Conservation (phyloP, 2,888 invertebrate species). For the Cryptus armator region DNA sequence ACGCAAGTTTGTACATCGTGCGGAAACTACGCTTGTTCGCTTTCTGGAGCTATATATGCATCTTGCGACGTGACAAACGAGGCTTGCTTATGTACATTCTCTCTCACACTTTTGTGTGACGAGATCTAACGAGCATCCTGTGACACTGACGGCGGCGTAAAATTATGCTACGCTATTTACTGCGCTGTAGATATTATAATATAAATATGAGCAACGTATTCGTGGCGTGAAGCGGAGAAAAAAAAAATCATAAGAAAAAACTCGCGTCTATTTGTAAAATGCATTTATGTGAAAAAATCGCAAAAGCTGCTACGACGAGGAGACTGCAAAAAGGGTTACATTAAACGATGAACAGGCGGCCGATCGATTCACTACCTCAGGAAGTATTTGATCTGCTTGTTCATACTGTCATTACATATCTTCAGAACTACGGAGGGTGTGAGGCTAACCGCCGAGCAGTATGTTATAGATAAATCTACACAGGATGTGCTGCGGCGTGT, state of each 20-base stretch:
- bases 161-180: constrained; percentile 18
- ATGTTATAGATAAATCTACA: constrained; percentile 8
- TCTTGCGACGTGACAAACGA: constrained; percentile 45
- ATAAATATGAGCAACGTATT: not conserved
- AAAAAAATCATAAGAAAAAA: not conserved
- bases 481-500: not conserved
- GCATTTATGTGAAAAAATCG: not conserved
- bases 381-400: not conserved
- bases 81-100: constrained; percentile 31
- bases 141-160: constrained; percentile 35
- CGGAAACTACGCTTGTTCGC: constrained; percentile 22
- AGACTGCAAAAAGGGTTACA: not conserved
- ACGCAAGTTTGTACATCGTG: constrained; percentile 12
- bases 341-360: not conserved
- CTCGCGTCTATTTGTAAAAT: not conserved
- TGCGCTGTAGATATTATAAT: not conserved
- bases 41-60: constrained; percentile 20
- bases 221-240: not conserved
- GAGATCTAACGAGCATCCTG: constrained; percentile 48
- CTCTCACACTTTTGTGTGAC: constrained; percentile 13
- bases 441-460: not conserved
- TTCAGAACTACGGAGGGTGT: not conserved
- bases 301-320: not conserved
- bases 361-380: not conserved
- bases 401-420: not conserved